phyloP scores from a whole-genome alignment of 1,140 invertebrate species.

The Heliconius hewitsoni region DNA sequence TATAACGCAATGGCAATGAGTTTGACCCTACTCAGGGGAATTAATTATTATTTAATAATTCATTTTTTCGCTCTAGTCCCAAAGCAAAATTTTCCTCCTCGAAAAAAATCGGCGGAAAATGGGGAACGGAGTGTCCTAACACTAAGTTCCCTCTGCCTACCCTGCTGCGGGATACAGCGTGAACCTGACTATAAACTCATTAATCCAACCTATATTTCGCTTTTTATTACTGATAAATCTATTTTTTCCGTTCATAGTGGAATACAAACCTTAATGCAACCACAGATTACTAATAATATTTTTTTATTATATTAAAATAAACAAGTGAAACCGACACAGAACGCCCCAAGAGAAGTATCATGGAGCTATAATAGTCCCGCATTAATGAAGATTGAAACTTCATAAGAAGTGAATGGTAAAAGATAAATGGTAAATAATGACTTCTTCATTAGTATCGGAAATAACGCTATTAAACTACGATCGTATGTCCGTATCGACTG shows the following conservation, averaged over 20 bases:
- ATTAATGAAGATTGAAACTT: slow-evolving; percentile 43
- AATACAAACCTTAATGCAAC: slow-evolving; percentile 24
- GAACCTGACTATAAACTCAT: no score
- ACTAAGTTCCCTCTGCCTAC: no score
- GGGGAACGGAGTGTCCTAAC: no score
- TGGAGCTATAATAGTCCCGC: slow-evolving; percentile 33
- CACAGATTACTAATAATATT: slow-evolving; percentile 29
- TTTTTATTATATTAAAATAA: slow-evolving; percentile 34
- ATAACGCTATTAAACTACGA: slow-evolving; percentile 51
- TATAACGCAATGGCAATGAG: no score
- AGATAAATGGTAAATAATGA: slow-evolving; percentile 47
- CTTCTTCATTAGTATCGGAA: slow-evolving; percentile 52
- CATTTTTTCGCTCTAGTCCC: no score
- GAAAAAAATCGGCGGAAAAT: no score
- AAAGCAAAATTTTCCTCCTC: no score
- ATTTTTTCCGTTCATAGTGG: slow-evolving; percentile 12
- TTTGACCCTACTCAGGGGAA: no score
- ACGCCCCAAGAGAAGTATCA: slow-evolving; percentile 8
- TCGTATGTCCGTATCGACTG: slow-evolving; percentile 38
- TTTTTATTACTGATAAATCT: neutral
- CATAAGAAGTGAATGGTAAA: slow-evolving; percentile 39
- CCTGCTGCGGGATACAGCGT: no score
- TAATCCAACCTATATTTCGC: no score
- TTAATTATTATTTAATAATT: no score
- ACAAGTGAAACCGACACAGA: neutral